Evolutionary conservation across 2,113 vertebrate genomes (phyloP), one percentile per base, ranked within the genome.

Genomic region (Poeciliopsis prolifica): DNA sequence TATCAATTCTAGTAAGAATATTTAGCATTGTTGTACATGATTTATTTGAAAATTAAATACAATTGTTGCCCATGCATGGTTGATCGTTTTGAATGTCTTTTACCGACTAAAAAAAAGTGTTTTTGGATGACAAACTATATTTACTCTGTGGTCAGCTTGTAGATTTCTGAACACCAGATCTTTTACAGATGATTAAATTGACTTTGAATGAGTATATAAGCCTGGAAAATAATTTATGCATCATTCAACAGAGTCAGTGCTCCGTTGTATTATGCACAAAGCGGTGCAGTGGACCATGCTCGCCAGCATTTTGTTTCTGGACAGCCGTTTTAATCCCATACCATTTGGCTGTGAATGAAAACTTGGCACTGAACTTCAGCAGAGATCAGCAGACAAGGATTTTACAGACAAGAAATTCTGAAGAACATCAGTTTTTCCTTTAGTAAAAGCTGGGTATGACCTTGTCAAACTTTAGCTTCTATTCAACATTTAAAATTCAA

Each of bases 301-400:
- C 60, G 33, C 44, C 71, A 87, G 63, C 40, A 26, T 75, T 77
- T 28, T 31, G 12, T 75, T 51, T 64, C 66, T 68, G 31, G 30
- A 61, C 31, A 75, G n/a, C 61, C 44, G 44, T 40, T 72, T 75
- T 35, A 72, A 72, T 74, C 48, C 40, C 54, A 73, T 77, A 58
- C 68, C 66, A 70, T 70, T 70, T 70, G 54, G 72, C 48, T 66
- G n/a, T 70, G 24, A 73, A 66, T 26, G 61, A 42, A 26, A 61
- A 12, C 29, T 74, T 71, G 26, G 51, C 58, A 77, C 26, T 62
- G n/a, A 33, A 29, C 33, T 69, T 62, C 28, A 26, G 33, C 68
- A 29, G 48, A 3, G 31, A 26, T 63, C n/a, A 61, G 7, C 33
- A 60, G 26, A 60, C 24, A 68, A 48, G 28, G 28, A 28, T 31